phyloP scores from a whole-genome alignment of 2,797 vertebrate genomes.

The Alca torda region DNA sequence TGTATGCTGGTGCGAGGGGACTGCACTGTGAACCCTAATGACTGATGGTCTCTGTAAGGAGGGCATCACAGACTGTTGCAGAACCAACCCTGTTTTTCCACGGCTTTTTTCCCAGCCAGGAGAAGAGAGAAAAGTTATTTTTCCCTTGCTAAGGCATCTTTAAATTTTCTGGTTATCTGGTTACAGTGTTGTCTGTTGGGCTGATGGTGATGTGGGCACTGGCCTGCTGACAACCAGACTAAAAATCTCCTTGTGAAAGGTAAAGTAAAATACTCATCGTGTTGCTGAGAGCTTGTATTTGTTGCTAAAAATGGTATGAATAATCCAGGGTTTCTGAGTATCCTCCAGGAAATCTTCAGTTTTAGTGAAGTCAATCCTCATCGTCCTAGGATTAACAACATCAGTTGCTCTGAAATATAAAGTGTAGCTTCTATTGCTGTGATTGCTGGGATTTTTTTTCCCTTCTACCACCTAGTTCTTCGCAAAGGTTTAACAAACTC shows the following conservation, averaged over 20 bases:
- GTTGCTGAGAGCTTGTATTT: neutral
- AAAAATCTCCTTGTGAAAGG: neutral
- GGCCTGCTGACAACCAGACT: neutral
- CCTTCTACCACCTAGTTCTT: neutral
- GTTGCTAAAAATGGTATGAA: neutral
- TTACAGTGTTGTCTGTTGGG: neutral
- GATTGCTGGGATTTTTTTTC: neutral
- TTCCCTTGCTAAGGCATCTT: neutral
- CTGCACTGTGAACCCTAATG: neutral
- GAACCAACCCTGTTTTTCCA: neutral
- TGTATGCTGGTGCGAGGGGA: neutral
- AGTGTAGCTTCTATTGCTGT: neutral
- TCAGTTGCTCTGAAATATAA: neutral
- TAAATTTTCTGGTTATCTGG: neutral
- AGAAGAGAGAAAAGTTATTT: neutral
- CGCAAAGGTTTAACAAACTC: neutral
- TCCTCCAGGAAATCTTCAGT: neutral
- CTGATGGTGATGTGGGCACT: neutral
- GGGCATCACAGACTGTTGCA: neutral
- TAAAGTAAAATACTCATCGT: neutral
- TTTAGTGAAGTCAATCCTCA: neutral
- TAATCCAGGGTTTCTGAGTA: neutral
- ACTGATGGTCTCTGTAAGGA: neutral
- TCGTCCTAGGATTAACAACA: neutral
- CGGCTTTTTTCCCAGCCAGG: neutral